Percentiles rank a stretch among this genome's conserved stretches.
These are phyloP conservation scores for Orthosia gracilis DNA, from an alignment of 2,888 invertebrate species.

Conservation along the genomic window DNA sequence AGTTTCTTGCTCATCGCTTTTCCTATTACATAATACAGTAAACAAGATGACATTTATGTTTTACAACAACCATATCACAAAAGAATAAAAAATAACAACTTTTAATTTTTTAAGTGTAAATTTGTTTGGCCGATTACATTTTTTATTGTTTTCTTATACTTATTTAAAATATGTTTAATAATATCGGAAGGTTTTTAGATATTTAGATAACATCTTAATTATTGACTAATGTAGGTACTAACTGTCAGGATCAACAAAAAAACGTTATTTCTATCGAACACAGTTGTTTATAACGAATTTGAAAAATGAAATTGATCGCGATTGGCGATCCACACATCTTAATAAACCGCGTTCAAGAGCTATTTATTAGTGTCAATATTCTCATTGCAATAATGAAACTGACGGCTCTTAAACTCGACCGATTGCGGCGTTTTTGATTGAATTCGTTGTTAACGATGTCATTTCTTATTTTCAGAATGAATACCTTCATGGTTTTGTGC, in stretches of 20 bases:
- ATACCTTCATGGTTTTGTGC: constrained; percentile 71
- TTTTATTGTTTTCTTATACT: too few relatives aligned
- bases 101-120: not conserved
- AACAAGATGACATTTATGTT: not conserved
- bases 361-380: too few relatives aligned
- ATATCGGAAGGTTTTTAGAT: not conserved
- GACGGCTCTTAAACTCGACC: too few relatives aligned
- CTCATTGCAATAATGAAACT: too few relatives aligned
- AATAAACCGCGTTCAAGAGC: too few relatives aligned
- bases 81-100: not conserved
- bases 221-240: not conserved
- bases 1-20: constrained; percentile 4
- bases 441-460: not conserved
- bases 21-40: not conserved
- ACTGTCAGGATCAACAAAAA: not conserved
- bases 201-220: not conserved
- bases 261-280: not conserved
- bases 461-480: constrained; percentile 75
- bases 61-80: not conserved
- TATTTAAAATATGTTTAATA: not conserved
- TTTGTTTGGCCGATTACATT: not conserved
- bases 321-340: too few relatives aligned
- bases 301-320: too few relatives aligned
- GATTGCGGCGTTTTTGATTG: not conserved
- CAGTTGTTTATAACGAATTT: too few relatives aligned